These are phyloP conservation scores for Ailuropoda melanoleuca DNA, from an alignment of 2,113 vertebrate species.

Conservation along the genomic window DNA sequence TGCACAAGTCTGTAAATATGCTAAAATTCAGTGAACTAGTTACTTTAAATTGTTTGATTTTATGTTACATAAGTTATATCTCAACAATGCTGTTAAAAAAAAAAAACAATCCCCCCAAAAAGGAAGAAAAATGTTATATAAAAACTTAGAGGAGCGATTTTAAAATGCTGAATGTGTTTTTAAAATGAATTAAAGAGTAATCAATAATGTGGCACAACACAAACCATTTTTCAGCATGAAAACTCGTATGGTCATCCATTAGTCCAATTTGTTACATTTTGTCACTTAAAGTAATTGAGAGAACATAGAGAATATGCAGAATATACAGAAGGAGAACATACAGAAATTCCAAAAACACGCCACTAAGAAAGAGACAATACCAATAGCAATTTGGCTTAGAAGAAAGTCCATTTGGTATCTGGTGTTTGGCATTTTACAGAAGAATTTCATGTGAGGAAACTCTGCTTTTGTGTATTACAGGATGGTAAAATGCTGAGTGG, in stretches of 20 bases:
- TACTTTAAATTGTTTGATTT: neutral
- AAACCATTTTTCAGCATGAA: neutral
- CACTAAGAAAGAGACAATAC: neutral
- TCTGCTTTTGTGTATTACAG: neutral
- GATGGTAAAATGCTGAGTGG: neutral
- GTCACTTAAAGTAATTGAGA: neutral
- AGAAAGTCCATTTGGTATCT: neutral
- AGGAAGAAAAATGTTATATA: neutral
- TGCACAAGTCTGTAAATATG: neutral
- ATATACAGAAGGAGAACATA: neutral
- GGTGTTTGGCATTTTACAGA: neutral
- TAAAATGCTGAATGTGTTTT: neutral
- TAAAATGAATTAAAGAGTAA: neutral
- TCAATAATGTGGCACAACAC: neutral
- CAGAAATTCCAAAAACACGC: neutral
- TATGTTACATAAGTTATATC: neutral
- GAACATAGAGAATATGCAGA: neutral
- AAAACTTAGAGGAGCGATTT: neutral
- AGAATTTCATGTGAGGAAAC: conserved; percentile 38
- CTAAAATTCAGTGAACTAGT: neutral
- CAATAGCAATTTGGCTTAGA: neutral
- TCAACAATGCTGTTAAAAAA: neutral
- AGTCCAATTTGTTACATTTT: conserved; percentile 32
- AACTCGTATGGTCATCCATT: neutral
- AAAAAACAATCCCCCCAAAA: neutral